Conservation (phyloP, 2,888 invertebrate genomes). For the Tinea pellionella region DNA sequence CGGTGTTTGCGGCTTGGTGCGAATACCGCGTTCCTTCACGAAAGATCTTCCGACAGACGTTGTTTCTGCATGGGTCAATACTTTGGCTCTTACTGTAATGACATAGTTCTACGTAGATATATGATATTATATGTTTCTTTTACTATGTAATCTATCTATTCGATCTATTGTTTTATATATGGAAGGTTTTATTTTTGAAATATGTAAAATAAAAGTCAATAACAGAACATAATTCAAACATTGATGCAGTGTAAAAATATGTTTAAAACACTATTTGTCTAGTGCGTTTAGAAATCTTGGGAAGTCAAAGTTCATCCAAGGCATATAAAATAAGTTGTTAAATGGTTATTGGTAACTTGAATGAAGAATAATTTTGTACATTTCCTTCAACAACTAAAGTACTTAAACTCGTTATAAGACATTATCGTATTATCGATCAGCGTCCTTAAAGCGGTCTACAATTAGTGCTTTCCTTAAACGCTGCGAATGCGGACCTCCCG, state of each 20-base stretch:
- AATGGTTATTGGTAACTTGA: not conserved
- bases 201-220: too few relatives aligned
- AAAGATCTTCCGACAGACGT: not conserved
- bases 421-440: slow-evolving; percentile 61
- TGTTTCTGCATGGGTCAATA: not conserved
- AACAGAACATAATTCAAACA: too few relatives aligned
- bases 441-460: slow-evolving; percentile 22
- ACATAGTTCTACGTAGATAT: not conserved
- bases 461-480: slow-evolving; percentile 31
- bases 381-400: not conserved
- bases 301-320: too few relatives aligned
- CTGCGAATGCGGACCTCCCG: slow-evolving; percentile 45
- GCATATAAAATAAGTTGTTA: too few relatives aligned
- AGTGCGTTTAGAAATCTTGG: too few relatives aligned
- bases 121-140: too few relatives aligned
- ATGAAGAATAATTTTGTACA: not conserved
- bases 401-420: slow-evolving; percentile 31
- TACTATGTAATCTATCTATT: too few relatives aligned
- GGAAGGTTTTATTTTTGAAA: too few relatives aligned
- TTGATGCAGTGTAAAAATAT: too few relatives aligned
- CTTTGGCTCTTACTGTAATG: not conserved
- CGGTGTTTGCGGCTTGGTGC: not conserved
- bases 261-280: too few relatives aligned
- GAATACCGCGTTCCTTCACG: slow-evolving; percentile 4
- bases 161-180: too few relatives aligned